Evolutionary conservation across 2,113 vertebrate genomes (phyloP), one percentile per base, ranked within the genome.

Genomic region (Prionailurus bengalensis): DNA sequence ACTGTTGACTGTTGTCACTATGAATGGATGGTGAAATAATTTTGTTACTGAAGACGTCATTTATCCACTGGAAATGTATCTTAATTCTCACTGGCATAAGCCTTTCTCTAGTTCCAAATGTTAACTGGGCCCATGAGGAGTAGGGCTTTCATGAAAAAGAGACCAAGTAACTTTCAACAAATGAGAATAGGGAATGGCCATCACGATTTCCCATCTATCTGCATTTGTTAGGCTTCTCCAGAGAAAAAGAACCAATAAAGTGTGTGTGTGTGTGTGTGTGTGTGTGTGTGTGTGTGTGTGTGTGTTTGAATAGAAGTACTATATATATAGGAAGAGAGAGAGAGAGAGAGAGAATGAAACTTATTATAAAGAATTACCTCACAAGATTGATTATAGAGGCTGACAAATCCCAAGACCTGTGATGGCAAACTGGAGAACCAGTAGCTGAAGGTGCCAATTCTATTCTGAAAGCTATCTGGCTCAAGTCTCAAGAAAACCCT

Each of bases 1-100:
- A 74, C 19, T 66, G 16, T 71, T 83, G 65, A 66, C 45, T 58
- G 8, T 36, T 61, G 14, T 58, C 39, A 85, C 27, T 94, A 23
- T 85, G n/a, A 96, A 73, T 66, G n/a, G 15, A 39, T 1, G 65
- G 27, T 80, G 65, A 89, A 82, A 55, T 76, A 65, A n/a, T 51
- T 25, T 81, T 82, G 90, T 74, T 78, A 91, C 36, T 89, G 51
- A 92, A 89, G 25, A 89, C 81, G 31, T 61, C 5, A 58, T 95
- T 55, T 71, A 78, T 3, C 25, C 17, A 66, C 23, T 91, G 53
- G 21, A 83, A 87, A 79, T 95, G 3, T 45, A 61, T n/a, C 45
- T 25, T 82, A 78, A 58, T 92, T 87, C 31, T 55, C 68, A 78
- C 5, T 33, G 27, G 17, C n/a, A 92, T 86, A 95, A 90, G 55